Evolutionary conservation across 2,113 vertebrate species (phyloP), one percentile per base, ranked within the genome.

Genomic region (Dromaius novaehollandiae): DNA sequence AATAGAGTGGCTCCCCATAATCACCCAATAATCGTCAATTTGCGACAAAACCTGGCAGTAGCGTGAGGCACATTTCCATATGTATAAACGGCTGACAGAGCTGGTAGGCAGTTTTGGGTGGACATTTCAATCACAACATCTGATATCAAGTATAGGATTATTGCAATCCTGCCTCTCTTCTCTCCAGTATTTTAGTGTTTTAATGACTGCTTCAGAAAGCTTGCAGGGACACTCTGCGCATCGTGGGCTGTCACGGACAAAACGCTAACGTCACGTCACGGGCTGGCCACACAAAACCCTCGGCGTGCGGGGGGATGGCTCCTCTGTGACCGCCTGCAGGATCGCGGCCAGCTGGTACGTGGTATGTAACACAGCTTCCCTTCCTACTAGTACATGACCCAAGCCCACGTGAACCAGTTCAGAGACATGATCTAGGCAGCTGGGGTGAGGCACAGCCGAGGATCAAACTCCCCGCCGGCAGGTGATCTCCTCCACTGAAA

Each of bases 221-320:
- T 36, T 42, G 38, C 36, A 58, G 90, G 44, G 73, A 3, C 51
- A 6, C 34, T 10, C 30, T 21, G 40, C 19, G 2, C 4, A 1
- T 26, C 17, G 24, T 7, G 51, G 22, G 60, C 46, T 22, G n/a
- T 20, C 68, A 34, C 32, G 24, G 3, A 2, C 13, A 25, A 42
- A 28, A 65, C 0, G 0, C 77, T 70, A 4, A 0, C 50, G 21
- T 11, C 11, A 0, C 50, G 21, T 11, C 11, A 36, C 2, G 38
- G 51, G 28, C 17, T 0, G 1, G 46, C 4, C 42, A 77, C 38
- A 16, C 48, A 16, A 24, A 58, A 6, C 9, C 38, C 30, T 2
- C 1, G 16, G 38, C 69, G 38, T 34, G n/a, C 69, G 28, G 5
- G 2, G 14, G 1, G 0, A 24, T 7, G 2, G 42, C 32, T 22